Evolutionary conservation across 2,888 invertebrate genomes (phyloP), one percentile per base, ranked within the genome.

Genomic region (Scaptomyza reducta): DNA sequence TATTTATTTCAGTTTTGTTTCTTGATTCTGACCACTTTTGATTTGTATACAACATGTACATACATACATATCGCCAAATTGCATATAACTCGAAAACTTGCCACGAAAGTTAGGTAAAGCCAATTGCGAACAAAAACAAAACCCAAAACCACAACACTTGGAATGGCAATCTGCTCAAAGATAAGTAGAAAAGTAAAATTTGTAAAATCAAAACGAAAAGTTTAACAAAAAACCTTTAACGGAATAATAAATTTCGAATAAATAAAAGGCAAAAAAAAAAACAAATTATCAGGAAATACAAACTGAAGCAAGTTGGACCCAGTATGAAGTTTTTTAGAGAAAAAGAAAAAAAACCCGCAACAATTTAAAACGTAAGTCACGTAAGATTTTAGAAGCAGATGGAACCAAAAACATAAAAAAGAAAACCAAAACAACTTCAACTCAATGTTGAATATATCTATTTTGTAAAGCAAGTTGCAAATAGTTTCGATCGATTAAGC

Each of bases 271-370:
- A n/a, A n/a, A n/a, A n/a, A n/a, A n/a, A 79, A 86, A 78, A 33
- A 14, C 76, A 82, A 73, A 76, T 73, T 79, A 88, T 81, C 85
- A 85, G 85, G 85, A 79, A 87, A 57, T 25, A 70, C 55, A 74
- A 79, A 84, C 79, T 81, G 88, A 83, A 80, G 72, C 77, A 86
- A 84, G 82, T 76, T 85, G 87, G 87, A 87, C 88, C 87, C 88
- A 87, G 82, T 64, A 76, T 70, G 88, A 81, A 66, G 74, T 77
- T 74, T 87, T 75, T 73, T 73, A 69, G 68, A 53, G 31, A 10
- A 35, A 5, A 41, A 57, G 63, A 58, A 70, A 76, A 59, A 69
- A 47, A 74, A 38, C 38, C 60, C 67, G 53, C 63, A 69, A 75
- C 71, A 81, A 69, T 70, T 81, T 79, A 81, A 85, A 44, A 62